Evolutionary conservation across 1,140 invertebrate genomes (phyloP).

Genomic region (Drosophila repletoides): DNA sequence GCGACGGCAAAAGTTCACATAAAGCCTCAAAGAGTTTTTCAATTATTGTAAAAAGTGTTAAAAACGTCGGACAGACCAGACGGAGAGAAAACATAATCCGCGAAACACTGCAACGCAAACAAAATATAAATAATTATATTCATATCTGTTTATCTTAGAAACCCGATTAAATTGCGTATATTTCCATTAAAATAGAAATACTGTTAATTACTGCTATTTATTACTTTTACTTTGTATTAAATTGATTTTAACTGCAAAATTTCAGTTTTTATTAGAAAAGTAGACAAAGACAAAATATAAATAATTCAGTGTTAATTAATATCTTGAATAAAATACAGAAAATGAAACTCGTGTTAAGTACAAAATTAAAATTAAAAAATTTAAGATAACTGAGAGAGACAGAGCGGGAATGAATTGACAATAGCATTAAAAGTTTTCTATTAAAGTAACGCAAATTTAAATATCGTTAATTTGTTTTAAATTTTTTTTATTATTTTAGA

Average conservation of each 20-base stretch:
- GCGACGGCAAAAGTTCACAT: slow-evolving; percentile 68
- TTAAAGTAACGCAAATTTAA: too few species aligned
- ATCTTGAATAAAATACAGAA: too few species aligned
- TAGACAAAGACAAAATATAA: too few species aligned
- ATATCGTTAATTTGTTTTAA: too few species aligned
- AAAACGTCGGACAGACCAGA: slow-evolving; percentile 33
- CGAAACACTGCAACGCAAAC: slow-evolving; percentile 5
- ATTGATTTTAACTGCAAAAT: neutral
- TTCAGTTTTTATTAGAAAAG: too few species aligned
- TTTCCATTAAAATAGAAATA: slow-evolving; percentile 12
- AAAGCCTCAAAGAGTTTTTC: slow-evolving; percentile 74
- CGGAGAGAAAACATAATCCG: slow-evolving; percentile 9
- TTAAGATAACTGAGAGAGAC: too few species aligned
- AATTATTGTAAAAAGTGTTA: slow-evolving; percentile 80
- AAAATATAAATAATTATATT: slow-evolving; percentile 53
- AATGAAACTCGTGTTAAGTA: too few species aligned
- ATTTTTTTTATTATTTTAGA: too few species aligned
- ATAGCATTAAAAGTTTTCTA: too few species aligned
- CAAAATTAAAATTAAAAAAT: too few species aligned
- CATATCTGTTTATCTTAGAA: slow-evolving; percentile 3
- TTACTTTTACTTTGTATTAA: slow-evolving; percentile 2
- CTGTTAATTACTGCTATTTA: neutral
- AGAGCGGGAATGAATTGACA: too few species aligned
- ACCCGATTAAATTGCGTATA: slow-evolving; percentile 17
- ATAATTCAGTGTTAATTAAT: too few species aligned